Percentiles rank a stretch among this genome's conserved stretches.
Evolutionary conservation across 2,113 vertebrate species (phyloP).

Genomic region (Pseudolaguvia tuberculata): DNA sequence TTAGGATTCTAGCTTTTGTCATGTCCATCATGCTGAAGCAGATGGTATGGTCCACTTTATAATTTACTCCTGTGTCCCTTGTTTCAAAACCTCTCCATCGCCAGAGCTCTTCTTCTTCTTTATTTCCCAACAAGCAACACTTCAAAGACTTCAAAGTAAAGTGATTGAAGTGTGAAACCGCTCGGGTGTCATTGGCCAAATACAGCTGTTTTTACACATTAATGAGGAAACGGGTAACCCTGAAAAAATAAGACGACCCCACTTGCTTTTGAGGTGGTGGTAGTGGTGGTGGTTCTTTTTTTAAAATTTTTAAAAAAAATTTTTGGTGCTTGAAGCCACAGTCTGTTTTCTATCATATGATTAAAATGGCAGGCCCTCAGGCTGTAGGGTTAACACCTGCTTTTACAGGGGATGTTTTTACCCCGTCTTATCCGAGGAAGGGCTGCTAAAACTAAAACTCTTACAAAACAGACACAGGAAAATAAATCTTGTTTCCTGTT

Average conservation of each 20-base stretch:
- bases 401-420: conserved; percentile 18
- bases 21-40: neutral
- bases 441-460: neutral
- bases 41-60: neutral
- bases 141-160: conserved; percentile 48
- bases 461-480: no score
- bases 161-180: conserved; percentile 40
- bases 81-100: conserved; percentile 13
- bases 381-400: conserved; percentile 26
- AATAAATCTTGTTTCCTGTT: no score
- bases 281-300: no score
- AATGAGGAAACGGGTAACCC: conserved; percentile 29
- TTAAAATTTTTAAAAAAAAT: no score
- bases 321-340: neutral
- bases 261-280: neutral
- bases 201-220: conserved; percentile 50
- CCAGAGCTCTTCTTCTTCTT: conserved; percentile 10
- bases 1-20: neutral
- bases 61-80: conserved; percentile 21
- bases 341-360: conserved; percentile 20
- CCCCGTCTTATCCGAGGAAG: neutral
- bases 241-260: conserved; percentile 17
- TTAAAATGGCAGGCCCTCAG: conserved; percentile 35
- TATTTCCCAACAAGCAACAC: conserved; percentile 35
- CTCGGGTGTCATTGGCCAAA: conserved; percentile 34